Conservation (phyloP, 2,113 vertebrate genomes). For the Cephalopterus ornatus region DNA sequence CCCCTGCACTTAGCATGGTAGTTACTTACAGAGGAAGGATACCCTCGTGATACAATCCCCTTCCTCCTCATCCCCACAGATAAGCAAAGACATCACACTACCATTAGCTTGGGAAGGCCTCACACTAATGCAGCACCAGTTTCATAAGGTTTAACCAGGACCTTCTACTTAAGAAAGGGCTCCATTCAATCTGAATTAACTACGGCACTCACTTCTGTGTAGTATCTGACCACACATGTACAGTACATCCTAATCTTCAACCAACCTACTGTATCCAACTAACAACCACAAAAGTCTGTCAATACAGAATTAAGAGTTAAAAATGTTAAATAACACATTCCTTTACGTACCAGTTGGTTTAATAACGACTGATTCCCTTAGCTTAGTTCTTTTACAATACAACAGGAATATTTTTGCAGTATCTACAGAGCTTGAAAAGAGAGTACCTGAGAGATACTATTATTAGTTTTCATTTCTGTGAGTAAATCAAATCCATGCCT, state of each 20-base stretch:
- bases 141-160: not conserved
- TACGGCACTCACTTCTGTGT: not conserved
- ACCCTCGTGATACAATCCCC: rapidly evolving
- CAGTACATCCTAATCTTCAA: not conserved
- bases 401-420: not conserved
- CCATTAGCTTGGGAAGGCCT: not conserved
- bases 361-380: not conserved
- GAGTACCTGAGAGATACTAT: conserved; percentile 79
- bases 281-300: not conserved
- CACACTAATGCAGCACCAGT: not conserved
- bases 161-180: not conserved
- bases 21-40: not conserved
- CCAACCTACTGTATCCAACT: not conserved
- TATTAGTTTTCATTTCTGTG: conserved; percentile 91
- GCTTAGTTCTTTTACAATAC: not conserved
- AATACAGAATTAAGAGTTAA: not conserved
- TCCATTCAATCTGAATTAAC: not conserved
- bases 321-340: not conserved
- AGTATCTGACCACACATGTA: not conserved
- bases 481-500: conserved; percentile 96
- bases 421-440: not conserved
- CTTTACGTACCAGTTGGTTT: not conserved
- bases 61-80: not conserved
- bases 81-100: not conserved
- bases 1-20: not conserved